Evolutionary conservation across 1,140 invertebrate species (phyloP).

Genomic region (Bursaphelenchus mucronatus): DNA sequence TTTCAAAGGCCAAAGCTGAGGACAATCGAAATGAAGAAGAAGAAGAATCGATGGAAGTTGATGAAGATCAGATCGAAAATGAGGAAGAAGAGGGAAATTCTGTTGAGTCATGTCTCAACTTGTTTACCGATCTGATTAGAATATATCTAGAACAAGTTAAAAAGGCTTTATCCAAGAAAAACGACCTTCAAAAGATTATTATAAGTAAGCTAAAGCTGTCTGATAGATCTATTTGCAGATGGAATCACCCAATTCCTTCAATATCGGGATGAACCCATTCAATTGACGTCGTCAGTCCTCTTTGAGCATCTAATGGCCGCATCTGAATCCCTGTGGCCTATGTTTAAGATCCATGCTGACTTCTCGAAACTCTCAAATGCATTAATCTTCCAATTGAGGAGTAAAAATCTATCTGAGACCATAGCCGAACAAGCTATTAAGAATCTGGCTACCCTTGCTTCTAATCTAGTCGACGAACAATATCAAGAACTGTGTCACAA

Average conservation of each 20-base stretch:
- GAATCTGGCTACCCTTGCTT: constrained; percentile 10
- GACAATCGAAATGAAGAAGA: too few relatives aligned
- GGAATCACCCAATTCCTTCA: background rate
- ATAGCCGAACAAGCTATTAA: constrained; percentile 17
- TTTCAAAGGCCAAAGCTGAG: background rate
- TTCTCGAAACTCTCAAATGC: background rate
- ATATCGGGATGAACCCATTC: background rate
- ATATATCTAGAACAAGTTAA: constrained; percentile 3
- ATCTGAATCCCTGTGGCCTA: constrained; percentile 13
- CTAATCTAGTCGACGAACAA: background rate
- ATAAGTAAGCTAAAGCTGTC: constrained; percentile 12
- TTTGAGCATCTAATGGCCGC: constrained; percentile 17
- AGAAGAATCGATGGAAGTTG: too few relatives aligned
- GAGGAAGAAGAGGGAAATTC: background rate
- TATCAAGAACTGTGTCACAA: background rate
- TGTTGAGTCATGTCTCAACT: constrained; percentile 7
- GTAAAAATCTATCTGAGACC: background rate
- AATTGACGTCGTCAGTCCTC: background rate
- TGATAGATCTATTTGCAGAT: background rate
- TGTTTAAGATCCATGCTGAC: constrained; percentile 1
- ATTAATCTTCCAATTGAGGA: constrained; percentile 2
- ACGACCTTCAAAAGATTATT: constrained; percentile 4
- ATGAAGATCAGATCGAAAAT: too few relatives aligned
- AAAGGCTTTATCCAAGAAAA: background rate
- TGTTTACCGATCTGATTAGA: constrained; percentile 10